Evolutionary conservation across 2,888 invertebrate genomes (phyloP), one percentile per base, ranked within the genome.

Genomic region (Drosophila multiciliata): DNA sequence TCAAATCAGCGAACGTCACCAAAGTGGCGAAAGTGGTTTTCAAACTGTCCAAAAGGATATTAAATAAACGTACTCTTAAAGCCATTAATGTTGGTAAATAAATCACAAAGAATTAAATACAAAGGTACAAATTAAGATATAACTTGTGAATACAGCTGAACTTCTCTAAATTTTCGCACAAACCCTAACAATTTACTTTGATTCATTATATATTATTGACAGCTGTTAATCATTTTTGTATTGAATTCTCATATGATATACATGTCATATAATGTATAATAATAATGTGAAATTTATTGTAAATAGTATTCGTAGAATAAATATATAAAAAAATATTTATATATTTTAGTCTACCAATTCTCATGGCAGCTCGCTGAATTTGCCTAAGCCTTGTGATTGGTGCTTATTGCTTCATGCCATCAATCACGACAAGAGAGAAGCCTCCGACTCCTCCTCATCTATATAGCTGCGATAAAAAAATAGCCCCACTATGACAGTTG

Each of bases 381-480:
- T 42, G 9, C 42, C 32, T 20, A 8, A 15, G 32, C 3, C 49
- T 53, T 26, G 67, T 55, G 26, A 26, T 26, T 57, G 57, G 33
- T 40, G 23, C 17, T 76, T 70, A 74, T 70, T 79, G 82, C 63
- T 71, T 78, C 74, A 53, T 26, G 68, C 66, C 26, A 80, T 80
- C 82, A 79, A 82, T 80, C 80, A 81, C 40, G 9, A 8, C 20
- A 35, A 20, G 35, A n/a, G 9, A 23, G 48, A 11, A 29, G 38
- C 38, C 15, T 26, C 20, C 26, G 7, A 35, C 49, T 26, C 32
- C 50, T 23, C 15, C 23, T 52, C 17, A 0, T 20, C 33, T 52
- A n/a, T 1, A 6, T 6, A 45, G 15, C 8, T 23, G 23, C 15
- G 15, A 23, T 15, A 4, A 15, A 23, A 15, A 23, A 8, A 45